Base-by-base conservation (phyloP, 2,888 invertebrate genomes). In the Galerucella nymphaeae region DNA sequence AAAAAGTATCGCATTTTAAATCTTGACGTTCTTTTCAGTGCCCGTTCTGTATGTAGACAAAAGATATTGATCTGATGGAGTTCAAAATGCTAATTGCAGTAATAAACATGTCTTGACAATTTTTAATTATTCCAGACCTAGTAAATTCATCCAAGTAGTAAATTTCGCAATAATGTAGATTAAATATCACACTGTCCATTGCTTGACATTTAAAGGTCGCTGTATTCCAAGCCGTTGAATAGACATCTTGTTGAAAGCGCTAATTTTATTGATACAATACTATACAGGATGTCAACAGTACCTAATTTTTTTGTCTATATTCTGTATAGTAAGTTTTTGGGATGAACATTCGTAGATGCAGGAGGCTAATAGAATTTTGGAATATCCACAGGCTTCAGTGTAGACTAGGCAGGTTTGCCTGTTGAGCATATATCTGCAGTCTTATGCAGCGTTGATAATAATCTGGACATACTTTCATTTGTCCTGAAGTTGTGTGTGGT, bases 201-300 rank as follows among this genome's bases (percentile, higher is more conserved):
- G 57, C 71, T 75, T 82, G 84, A 83, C 83, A 84, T 84, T 84
- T 84, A 84, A 84, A 84, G 82, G 84, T 83, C 83, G 76, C 68
- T 72, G 59, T 71, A 75, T 76, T 74, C 78, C 73, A 74, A 78
- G 78, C 76, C 78, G 79, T 71, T 75, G 76, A 74, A 74, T 71
- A 62, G 72, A 72, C 71, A 70, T 71, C 75, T 66, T 73, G 45
- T 71, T 69, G 67, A 70, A 74, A 74, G 75, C 69, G 62, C 71
- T 77, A 73, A 77, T 74, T 77, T 53, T 16, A 53, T 53, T 10
- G 11, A 45, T 45, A 45, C 3, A 53, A 18, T 53, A 18, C 18
- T 53, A 16, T 18, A 53, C 53, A 16, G 53, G 53, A 18, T 16
- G 16, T 18, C 45, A 4, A 11, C 45, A 45, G 11, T 45, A 14